These are phyloP conservation scores for Scopus umbretta DNA, from an alignment of 2,113 vertebrate genomes.

Conservation along the genomic window DNA sequence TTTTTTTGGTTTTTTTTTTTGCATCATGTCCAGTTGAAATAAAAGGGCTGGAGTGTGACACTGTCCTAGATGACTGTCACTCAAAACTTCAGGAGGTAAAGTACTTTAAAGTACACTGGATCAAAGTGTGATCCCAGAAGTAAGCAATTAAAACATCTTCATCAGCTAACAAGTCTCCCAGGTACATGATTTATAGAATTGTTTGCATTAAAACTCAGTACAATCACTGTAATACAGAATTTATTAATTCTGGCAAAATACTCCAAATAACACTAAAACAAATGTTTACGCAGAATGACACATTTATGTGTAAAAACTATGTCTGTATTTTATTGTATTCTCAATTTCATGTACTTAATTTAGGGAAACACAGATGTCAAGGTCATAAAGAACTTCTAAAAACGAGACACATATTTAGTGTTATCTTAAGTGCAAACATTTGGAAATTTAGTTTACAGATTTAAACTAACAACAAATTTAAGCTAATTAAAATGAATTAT, in stretches of 20 bases:
- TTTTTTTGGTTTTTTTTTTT: not conserved
- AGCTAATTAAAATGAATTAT: not conserved
- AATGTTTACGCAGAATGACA: not conserved
- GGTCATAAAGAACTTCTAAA: not conserved
- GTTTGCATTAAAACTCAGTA: not conserved
- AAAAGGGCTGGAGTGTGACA: not conserved
- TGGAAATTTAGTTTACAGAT: not conserved
- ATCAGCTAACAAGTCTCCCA: not conserved
- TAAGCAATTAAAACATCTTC: not conserved
- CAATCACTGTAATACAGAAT: not conserved
- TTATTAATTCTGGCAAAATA: not conserved
- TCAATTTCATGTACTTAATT: not conserved
- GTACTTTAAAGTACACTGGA: not conserved
- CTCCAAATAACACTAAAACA: not conserved
- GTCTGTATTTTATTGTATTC: not conserved
- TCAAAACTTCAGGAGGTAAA: not conserved
- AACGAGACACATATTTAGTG: not conserved
- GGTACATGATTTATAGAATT: not conserved
- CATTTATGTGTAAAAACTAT: not conserved
- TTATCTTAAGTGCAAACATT: not conserved
- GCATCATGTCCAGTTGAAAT: not conserved
- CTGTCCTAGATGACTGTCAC: not conserved
- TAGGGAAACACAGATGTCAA: not conserved
- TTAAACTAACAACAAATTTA: not conserved
- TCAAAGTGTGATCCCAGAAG: not conserved